phyloP scores from a whole-genome alignment of 2,888 invertebrate species.

The Nemurella pictetii region DNA sequence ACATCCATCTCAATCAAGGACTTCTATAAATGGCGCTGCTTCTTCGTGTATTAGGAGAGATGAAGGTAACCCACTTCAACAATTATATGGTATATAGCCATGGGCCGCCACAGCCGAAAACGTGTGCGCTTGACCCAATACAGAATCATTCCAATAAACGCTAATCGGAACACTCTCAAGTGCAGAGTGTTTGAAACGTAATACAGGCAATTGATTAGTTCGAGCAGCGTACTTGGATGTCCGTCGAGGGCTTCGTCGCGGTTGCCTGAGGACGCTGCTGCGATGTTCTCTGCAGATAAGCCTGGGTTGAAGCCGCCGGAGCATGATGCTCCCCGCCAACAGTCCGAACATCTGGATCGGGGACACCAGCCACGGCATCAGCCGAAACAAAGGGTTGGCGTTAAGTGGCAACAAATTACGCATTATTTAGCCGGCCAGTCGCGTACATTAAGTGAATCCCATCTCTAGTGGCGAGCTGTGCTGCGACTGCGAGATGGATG shows the following conservation, averaged over 20 bases:
- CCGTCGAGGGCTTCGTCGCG: background rate
- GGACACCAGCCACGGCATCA: background rate
- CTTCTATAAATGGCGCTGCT: too few relatives aligned
- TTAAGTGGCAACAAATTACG: constrained; percentile 31
- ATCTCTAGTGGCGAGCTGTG: background rate
- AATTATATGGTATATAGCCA: too few relatives aligned
- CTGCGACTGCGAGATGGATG: background rate
- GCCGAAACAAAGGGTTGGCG: constrained; percentile 10
- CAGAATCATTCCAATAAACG: too few relatives aligned
- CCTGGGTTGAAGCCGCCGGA: background rate
- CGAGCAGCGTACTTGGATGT: too few relatives aligned
- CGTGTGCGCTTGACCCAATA: too few relatives aligned
- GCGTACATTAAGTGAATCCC: background rate
- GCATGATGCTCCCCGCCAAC: constrained; percentile 11
- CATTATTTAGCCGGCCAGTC: background rate
- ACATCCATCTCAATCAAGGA: too few relatives aligned
- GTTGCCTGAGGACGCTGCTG: background rate
- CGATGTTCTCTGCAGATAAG: background rate
- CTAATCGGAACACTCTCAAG: too few relatives aligned
- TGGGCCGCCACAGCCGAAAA: too few relatives aligned
- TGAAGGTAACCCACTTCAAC: too few relatives aligned
- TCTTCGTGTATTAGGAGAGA: too few relatives aligned
- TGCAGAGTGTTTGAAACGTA: too few relatives aligned
- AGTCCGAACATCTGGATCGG: constrained; percentile 20
- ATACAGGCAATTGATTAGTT: too few relatives aligned